Percentiles rank a stretch among this genome's conserved stretches.
phyloP scores from a whole-genome alignment of 1,140 invertebrate genomes.

The Drosophila ambigua region DNA sequence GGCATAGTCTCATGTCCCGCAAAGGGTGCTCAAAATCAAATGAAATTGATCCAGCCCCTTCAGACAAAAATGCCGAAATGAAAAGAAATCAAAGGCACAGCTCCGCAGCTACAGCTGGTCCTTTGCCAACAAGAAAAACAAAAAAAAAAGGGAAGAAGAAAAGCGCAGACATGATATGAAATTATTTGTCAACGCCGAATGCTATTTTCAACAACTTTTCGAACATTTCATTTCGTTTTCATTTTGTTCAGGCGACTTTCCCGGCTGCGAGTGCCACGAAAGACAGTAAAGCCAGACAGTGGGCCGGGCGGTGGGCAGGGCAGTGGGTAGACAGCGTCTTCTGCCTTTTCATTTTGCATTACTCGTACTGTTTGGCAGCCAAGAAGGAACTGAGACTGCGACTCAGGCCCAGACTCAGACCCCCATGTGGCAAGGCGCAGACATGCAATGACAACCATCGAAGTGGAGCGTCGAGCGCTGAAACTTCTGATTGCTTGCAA shows the following conservation, averaged over 20 bases:
- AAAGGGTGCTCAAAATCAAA: slow-evolving; percentile 60
- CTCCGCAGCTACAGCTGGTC: slow-evolving; percentile 3
- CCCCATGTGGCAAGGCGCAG: slow-evolving; percentile 11
- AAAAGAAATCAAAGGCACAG: slow-evolving; percentile 50
- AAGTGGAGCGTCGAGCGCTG: slow-evolving; percentile 44
- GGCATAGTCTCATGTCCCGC: slow-evolving; percentile 39
- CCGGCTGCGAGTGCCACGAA: slow-evolving; percentile 34
- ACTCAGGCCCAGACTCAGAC: no score
- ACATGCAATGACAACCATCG: slow-evolving; percentile 78
- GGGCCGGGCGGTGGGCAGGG: no score
- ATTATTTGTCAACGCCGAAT: slow-evolving; percentile 82
- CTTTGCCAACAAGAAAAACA: slow-evolving; percentile 39
- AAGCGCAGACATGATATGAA: slow-evolving; percentile 76
- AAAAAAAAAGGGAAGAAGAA: slow-evolving; percentile 15
- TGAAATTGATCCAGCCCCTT: slow-evolving; percentile 62
- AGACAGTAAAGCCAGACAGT: slow-evolving; percentile 7
- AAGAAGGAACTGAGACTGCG: background rate
- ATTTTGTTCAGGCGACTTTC: slow-evolving; percentile 45
- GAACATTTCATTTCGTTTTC: slow-evolving; percentile 77
- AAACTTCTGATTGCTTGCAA: slow-evolving; percentile 77
- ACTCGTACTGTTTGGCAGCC: slow-evolving; percentile 43
- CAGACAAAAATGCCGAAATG: slow-evolving; percentile 8
- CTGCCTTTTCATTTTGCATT: slow-evolving; percentile 56
- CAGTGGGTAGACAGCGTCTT: background rate
- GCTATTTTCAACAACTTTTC: slow-evolving; percentile 80